These are phyloP conservation scores for Zaprionus ghesquierei DNA, from an alignment of 1,140 invertebrate species.

Conservation along the genomic window DNA sequence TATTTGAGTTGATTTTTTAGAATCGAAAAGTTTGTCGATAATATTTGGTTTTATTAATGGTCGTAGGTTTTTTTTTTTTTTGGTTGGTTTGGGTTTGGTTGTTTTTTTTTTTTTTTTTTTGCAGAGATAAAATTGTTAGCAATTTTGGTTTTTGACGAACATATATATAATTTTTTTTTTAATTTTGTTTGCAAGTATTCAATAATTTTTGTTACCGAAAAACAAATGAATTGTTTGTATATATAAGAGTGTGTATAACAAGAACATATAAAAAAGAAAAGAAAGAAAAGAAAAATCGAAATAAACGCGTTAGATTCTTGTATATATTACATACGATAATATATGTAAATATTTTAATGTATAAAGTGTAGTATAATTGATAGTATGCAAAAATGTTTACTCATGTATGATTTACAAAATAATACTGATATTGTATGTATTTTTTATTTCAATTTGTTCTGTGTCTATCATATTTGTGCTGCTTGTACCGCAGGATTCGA, in stretches of 20 bases:
- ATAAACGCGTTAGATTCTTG: constrained; percentile 83
- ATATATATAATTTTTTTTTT: constrained; percentile 82
- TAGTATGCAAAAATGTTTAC: constrained; percentile 40
- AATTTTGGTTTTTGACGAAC: constrained; percentile 77
- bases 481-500: not conserved
- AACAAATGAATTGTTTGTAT: constrained; percentile 70
- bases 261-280: constrained; percentile 82
- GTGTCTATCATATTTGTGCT: no score
- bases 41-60: constrained; percentile 51
- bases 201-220: constrained; percentile 70
- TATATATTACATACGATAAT: constrained; percentile 73
- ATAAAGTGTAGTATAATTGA: constrained; percentile 21
- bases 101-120: constrained; percentile 44
- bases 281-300: constrained; percentile 83
- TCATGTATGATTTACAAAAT: constrained; percentile 19
- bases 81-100: constrained; percentile 45
- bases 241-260: constrained; percentile 67
- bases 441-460: constrained; percentile 3
- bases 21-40: constrained; percentile 64
- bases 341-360: constrained; percentile 53
- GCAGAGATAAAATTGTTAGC: constrained; percentile 31
- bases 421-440: constrained; percentile 24
- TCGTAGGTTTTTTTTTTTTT: constrained; percentile 53
- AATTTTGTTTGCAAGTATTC: constrained; percentile 28
- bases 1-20: constrained; percentile 47